Evolutionary conservation across 2,888 invertebrate genomes (phyloP), one percentile per base, ranked within the genome.

Genomic region (Sesamia inferens): DNA sequence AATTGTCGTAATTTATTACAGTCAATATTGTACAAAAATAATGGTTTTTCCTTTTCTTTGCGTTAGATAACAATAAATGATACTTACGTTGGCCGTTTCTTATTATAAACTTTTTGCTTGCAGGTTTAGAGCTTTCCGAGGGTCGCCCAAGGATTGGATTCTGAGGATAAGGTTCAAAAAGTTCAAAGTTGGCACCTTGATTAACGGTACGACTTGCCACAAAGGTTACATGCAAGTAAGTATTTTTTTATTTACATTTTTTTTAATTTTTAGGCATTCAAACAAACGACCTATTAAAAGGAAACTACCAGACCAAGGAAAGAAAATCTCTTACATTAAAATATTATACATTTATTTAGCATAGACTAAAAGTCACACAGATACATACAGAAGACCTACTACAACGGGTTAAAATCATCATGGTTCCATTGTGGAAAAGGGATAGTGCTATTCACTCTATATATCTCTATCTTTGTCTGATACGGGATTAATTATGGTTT

Each of bases 121-220:
- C 92, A 97, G 98, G 89, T 99, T 99, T 95, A 97, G 98, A 80
- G 98, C 98, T 24, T 98, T 98, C 88, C 97, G 98, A 81, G 98
- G 98, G 6, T 98, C 98, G 39, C 98, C 98, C 2, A 97, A 98
- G 84, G 99, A 99, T 94, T 99, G 98, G 98, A 98, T 99, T 82
- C 96, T 99, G 63, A 97, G 98, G 87, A 97, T 99, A 86, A 97
- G 98, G 83, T 99, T 99, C 96, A 98, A 98, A 96, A 98, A 98
- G 93, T 99, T 99, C 96, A 99, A 99, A 97, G 98, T 99, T 74
- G 99, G 99, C 24, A 97, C 97, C 16, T 95, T 99, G 88, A 97
- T 98, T 85, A 99, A 99, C 93, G 98, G 98, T 16, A 98, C 98
- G 51, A 97, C 98, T 68, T 99, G 99, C 90, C 97, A 98, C 86